Base-by-base conservation (phyloP, 2,797 vertebrate species). In the Molossus molossus region DNA sequence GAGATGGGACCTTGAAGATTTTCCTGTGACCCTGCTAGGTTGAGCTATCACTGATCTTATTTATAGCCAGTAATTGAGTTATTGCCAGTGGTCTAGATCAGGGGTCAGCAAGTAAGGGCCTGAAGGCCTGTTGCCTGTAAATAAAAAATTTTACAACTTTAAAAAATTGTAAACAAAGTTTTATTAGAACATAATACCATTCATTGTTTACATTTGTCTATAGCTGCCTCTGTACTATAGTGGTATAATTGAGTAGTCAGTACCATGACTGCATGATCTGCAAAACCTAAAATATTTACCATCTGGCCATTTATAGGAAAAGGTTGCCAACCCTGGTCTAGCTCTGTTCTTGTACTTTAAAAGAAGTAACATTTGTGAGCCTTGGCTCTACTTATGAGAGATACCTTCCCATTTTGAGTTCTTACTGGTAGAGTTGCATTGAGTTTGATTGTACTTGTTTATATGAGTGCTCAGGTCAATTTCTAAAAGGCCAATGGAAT, bases 151-250 rank as follows among this genome's bases (percentile, higher is more conserved):
- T 77, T 21, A 77, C 29, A 23, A 40, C 75, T 55, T 77, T 55
- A 13, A 53, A 53, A 21, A 33, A 77, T 23, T 96, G 5, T 77
- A 93, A 92, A 64, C 80, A 89, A 87, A 85, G 69, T 80, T 67
- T 81, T 77, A 73, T 64, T 77, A n/a, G 48, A 29, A 82, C 40
- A 9, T 14, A 13, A 13, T 50, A 53, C 89, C n/a, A 6, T 15
- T 27, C n/a, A 13, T 57, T n/a, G 23, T 57, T 72, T 67, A 48
- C n/a, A 11, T 84, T 72, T 45, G 21, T 87, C 50, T 69, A 5
- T 64, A 60, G 92, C 25, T 77, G 14, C 85, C 91, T 80, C n/a
- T 64, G 40, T 4, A 15, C 20, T 65, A 6, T 12, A 25, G 5
- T 0, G n/a, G 25, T 70, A 27, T 9, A 64, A 53, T 14, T 12